Evolutionary conservation across 2,113 vertebrate species (phyloP).

Genomic region (Actenoides hombroni): DNA sequence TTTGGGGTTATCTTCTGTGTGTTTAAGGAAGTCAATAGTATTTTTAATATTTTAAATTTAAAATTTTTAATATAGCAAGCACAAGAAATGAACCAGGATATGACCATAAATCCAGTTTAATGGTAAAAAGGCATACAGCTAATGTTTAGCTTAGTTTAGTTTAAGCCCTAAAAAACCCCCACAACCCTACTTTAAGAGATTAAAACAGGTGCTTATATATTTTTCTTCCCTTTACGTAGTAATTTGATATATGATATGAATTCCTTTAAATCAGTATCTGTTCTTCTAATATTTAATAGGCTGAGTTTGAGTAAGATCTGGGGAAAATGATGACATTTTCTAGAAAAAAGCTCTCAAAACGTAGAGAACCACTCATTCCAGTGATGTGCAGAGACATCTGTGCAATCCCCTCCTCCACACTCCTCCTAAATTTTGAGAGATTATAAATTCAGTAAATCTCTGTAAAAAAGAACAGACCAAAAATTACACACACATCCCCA

Average conservation of each 20-base stretch:
- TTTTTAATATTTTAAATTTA: background rate
- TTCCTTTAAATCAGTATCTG: background rate
- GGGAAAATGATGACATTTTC: background rate
- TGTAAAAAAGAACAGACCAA: background rate
- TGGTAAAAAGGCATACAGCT: background rate
- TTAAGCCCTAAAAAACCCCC: background rate
- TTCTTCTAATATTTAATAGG: background rate
- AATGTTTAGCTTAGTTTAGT: background rate
- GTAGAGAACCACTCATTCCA: background rate
- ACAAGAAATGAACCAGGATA: background rate
- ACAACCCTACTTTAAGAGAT: background rate
- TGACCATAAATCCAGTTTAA: background rate
- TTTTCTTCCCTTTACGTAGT: background rate
- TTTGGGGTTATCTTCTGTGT: background rate
- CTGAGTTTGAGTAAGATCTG: background rate
- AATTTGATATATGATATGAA: background rate
- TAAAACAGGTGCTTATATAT: background rate
- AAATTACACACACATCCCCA: too few species aligned
- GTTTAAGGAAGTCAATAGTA: background rate
- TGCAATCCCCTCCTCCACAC: background rate
- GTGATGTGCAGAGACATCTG: background rate
- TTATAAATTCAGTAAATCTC: background rate
- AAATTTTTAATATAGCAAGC: background rate
- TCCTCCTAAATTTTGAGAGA: background rate
- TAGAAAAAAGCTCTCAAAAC: background rate